These are phyloP conservation scores for Carterocephalus palaemon DNA, from an alignment of 2,888 invertebrate genomes.

Conservation along the genomic window DNA sequence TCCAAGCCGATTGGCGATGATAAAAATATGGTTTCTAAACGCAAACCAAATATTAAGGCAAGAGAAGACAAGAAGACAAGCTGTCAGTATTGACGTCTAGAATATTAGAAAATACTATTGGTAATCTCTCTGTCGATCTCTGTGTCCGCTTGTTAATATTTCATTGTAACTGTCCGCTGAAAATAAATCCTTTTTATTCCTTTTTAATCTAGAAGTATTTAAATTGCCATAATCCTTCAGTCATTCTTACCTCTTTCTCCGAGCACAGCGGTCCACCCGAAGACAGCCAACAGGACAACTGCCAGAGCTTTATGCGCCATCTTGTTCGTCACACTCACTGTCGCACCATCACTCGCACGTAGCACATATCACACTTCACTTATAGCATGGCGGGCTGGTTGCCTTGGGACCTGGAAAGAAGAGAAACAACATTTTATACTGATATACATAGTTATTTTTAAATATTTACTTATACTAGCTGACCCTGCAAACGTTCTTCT, in stretches of 20 bases:
- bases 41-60: too few species aligned
- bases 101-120: not conserved
- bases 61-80: too few species aligned
- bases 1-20: too few species aligned
- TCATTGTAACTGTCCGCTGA: too few species aligned
- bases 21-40: not conserved
- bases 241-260: slow-evolving; percentile 42
- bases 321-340: slow-evolving; percentile 35
- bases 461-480: too few species aligned
- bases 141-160: not conserved
- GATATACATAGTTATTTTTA: too few species aligned
- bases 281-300: slow-evolving; percentile 35
- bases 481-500: too few species aligned
- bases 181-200: too few species aligned
- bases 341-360: slow-evolving; percentile 33
- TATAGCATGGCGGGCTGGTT: slow-evolving; percentile 12
- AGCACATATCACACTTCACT: slow-evolving; percentile 18
- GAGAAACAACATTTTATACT: not conserved
- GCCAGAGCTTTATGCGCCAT: slow-evolving; percentile 41
- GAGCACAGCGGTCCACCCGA: slow-evolving; percentile 35
- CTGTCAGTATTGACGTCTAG: too few species aligned
- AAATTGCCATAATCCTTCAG: too few species aligned
- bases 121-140: not conserved
- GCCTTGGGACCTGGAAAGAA: slow-evolving; percentile 11
- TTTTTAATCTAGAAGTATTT: too few species aligned